These are phyloP conservation scores for Hemicordylus capensis DNA, from an alignment of 2,113 vertebrate genomes.

Conservation along the genomic window DNA sequence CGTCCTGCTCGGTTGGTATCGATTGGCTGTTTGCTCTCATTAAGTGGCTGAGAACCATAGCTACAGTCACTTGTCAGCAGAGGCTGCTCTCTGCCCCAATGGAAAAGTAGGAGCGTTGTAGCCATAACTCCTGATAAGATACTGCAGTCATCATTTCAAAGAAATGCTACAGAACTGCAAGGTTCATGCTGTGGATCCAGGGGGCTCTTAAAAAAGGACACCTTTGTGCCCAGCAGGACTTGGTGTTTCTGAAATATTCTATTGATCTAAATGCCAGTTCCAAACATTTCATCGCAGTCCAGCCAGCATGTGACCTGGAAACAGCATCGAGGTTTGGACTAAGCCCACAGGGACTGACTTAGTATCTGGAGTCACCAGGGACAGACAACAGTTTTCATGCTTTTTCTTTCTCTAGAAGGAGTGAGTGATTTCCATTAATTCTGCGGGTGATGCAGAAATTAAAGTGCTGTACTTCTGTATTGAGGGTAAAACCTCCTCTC, in stretches of 20 bases:
- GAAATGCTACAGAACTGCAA: background rate
- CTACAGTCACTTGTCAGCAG: background rate
- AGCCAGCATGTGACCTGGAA: background rate
- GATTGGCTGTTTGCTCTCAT: constrained; percentile 25
- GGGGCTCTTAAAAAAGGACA: background rate
- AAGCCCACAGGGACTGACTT: background rate
- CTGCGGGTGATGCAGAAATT: background rate
- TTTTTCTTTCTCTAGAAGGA: background rate
- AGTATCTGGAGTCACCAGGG: background rate
- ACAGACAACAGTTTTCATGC: background rate
- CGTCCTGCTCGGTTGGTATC: background rate
- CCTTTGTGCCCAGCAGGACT: background rate
- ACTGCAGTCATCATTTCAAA: background rate
- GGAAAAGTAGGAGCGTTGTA: background rate
- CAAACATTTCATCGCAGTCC: background rate
- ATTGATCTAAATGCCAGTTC: background rate
- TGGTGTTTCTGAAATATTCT: background rate
- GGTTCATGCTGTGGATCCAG: background rate
- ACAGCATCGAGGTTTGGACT: background rate
- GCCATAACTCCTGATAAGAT: background rate
- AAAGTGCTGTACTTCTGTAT: background rate
- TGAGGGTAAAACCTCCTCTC: background rate
- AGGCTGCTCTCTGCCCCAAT: background rate
- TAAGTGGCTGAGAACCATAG: background rate
- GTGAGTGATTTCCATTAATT: background rate